Evolutionary conservation across 2,113 vertebrate genomes (phyloP).

Genomic region (Calonectris borealis): DNA sequence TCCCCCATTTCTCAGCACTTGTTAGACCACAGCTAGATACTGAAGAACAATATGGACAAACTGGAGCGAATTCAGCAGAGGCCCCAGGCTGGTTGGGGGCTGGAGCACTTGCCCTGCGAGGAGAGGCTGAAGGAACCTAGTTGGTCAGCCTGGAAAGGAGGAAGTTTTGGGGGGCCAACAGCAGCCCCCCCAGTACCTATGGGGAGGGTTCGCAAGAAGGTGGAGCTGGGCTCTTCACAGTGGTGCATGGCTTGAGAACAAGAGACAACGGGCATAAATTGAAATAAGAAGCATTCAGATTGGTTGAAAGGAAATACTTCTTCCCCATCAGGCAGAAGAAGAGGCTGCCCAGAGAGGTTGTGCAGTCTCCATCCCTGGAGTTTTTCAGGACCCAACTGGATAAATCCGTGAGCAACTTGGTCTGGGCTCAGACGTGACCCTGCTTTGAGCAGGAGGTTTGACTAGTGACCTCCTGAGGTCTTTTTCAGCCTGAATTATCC

Average conservation of each 20-base stretch:
- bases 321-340: not conserved
- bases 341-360: not conserved
- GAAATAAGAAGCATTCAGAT: not conserved
- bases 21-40: not conserved
- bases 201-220: not conserved
- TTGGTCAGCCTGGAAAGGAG: not conserved
- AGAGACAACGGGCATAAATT: not conserved
- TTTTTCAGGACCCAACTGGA: not conserved
- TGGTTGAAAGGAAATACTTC: not conserved
- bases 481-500: not conserved
- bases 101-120: not conserved
- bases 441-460: not conserved
- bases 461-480: not conserved
- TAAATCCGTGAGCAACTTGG: not conserved
- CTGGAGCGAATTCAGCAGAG: not conserved
- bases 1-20: not conserved
- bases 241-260: not conserved
- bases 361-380: not conserved
- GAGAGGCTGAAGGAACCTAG: not conserved
- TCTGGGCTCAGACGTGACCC: not conserved
- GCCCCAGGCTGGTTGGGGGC: not conserved
- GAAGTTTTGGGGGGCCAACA: not conserved
- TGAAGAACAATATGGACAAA: not conserved
- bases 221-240: not conserved
- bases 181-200: not conserved